Conservation (phyloP, 92 coral and sea anemone genomes). For the Desmophyllum pertusum region DNA sequence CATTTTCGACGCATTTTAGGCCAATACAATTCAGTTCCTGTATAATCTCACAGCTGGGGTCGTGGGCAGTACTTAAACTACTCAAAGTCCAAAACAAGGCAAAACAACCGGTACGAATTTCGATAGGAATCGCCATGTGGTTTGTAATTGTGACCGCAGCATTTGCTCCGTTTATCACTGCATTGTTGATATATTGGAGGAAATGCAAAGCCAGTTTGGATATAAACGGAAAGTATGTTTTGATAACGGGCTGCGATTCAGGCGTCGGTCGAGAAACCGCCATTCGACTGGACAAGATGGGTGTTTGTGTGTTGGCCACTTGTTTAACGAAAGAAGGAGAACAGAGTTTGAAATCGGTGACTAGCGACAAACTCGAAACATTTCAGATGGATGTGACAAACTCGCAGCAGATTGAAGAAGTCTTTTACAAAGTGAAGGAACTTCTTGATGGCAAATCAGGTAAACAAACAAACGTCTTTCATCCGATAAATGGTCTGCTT, state of each 20-base stretch:
- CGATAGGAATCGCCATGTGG: background rate
- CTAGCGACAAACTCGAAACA: slow-evolving; percentile 49
- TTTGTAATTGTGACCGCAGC: background rate
- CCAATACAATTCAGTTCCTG: background rate
- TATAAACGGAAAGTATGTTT: slow-evolving; percentile 34
- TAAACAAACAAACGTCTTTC: background rate
- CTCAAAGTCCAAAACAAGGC: background rate
- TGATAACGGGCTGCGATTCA: slow-evolving; percentile 73
- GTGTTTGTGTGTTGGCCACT: slow-evolving; percentile 77
- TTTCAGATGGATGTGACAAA: slow-evolving; percentile 62
- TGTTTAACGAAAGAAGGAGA: slow-evolving; percentile 75
- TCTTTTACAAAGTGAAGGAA: slow-evolving; percentile 47
- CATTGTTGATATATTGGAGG: slow-evolving; percentile 7
- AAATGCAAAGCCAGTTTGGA: background rate
- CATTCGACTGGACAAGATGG: slow-evolving; percentile 69
- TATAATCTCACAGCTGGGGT: background rate
- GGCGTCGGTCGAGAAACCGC: slow-evolving; percentile 68
- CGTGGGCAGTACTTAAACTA: background rate
- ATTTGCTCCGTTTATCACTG: background rate
- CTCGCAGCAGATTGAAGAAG: slow-evolving; percentile 45
- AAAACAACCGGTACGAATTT: background rate
- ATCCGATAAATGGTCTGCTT: background rate
- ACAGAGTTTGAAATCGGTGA: slow-evolving; percentile 38
- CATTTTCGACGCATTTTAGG: background rate
- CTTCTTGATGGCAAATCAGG: slow-evolving; percentile 36